Evolutionary conservation across 2,113 vertebrate genomes (phyloP), one percentile per base, ranked within the genome.

Genomic region (Malurus cyaneus): DNA sequence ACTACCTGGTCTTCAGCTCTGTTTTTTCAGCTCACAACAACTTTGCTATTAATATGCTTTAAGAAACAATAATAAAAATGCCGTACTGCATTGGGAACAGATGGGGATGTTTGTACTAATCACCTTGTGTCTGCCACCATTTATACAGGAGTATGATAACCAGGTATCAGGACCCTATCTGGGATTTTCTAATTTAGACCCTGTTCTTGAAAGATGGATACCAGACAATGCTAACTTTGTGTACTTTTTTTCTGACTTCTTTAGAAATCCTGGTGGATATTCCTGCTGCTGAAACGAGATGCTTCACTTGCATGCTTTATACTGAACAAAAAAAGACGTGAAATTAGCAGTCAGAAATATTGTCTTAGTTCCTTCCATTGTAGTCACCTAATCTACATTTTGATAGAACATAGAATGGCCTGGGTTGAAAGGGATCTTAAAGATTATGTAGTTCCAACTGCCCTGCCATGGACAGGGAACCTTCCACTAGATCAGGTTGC

Each of bases 111-210:
- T 95, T 92, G 94, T 83, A 54, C 52, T 95, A 73, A 93, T 86
- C 44, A 59, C 88, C 65, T 86, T 92, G 84, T 85, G 89, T 91
- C 91, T 95, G 59, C 91, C 93, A 85, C 50, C 73, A 49, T 93
- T 90, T 95, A n/a, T 59, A 44, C 9, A 12, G 80, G 36, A 61
- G 88, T 88, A 80, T 60, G 0, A 0, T 90, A 88, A 80, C 92
- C 47, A 62, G 76, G 80, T 80, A 92, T 92, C 92, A 90, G 91
- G 95, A 96, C 92, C 90, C 88, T 76, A 94, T 95, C 78, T 96
- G 89, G 84, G 92, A 17, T 79, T 85, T 94, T 86, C 84, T 76
- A 9, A 92, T 94, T 89, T 87, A 93, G 88, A 81, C 66, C 70
- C 29, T 59, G 50, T 82, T 92, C 71, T 89, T 92, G 61, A 67